Evolutionary conservation across 2,888 invertebrate species (phyloP).

Genomic region (Andrena dorsata): DNA sequence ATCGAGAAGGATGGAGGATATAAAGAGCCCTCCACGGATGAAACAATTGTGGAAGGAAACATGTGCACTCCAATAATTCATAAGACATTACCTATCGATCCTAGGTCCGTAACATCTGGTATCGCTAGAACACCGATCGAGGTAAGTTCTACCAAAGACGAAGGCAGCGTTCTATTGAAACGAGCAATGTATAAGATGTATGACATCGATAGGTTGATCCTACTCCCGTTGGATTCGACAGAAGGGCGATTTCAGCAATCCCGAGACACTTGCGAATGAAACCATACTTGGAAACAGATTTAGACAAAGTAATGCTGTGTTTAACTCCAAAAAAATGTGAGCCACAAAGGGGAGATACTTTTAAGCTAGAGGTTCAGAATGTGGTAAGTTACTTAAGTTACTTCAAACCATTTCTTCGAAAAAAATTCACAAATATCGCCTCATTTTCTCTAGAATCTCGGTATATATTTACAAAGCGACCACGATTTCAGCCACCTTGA

Average conservation of each 20-base stretch:
- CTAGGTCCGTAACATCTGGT: slow-evolving; percentile 77
- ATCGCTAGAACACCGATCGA: slow-evolving; percentile 78
- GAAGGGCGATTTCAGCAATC: slow-evolving; percentile 72
- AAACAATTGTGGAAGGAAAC: slow-evolving; percentile 26
- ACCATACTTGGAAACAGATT: slow-evolving; percentile 80
- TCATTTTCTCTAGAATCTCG: too few species aligned
- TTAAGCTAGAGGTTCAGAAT: slow-evolving; percentile 67
- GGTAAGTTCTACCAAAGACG: slow-evolving; percentile 56
- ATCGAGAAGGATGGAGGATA: slow-evolving; percentile 55
- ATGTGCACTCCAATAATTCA: slow-evolving; percentile 69
- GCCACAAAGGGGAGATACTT: slow-evolving; percentile 62
- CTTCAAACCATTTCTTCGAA: not conserved
- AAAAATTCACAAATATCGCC: not conserved
- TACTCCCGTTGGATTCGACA: slow-evolving; percentile 61
- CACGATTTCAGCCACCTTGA: too few species aligned
- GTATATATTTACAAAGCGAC: too few species aligned
- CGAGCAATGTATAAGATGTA: not conserved
- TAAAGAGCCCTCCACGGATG: not conserved
- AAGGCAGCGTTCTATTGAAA: not conserved
- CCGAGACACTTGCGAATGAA: slow-evolving; percentile 77
- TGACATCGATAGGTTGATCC: slow-evolving; percentile 58
- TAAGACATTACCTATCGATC: slow-evolving; percentile 70
- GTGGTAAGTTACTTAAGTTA: slow-evolving; percentile 63
- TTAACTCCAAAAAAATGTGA: slow-evolving; percentile 66
- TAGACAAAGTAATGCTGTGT: slow-evolving; percentile 73